phyloP scores from a whole-genome alignment of 64 coral and sea anemone genomes.

The Pocillopora damicornis region DNA sequence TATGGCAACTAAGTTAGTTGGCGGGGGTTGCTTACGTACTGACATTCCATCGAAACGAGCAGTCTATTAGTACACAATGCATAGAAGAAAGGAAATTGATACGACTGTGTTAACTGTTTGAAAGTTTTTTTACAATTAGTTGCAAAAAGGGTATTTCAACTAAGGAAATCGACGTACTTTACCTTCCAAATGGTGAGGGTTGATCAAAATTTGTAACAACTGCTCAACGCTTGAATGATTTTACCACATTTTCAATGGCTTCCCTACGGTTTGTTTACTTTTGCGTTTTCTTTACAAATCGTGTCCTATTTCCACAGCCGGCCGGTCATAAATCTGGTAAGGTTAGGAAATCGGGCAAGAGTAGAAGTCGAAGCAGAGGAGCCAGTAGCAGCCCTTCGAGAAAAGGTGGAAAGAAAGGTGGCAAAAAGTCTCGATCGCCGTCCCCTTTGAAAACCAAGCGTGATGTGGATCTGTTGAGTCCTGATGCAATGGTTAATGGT shows the following conservation, averaged over 20 bases:
- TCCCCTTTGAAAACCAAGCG: slow-evolving; percentile 69
- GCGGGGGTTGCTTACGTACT: not conserved
- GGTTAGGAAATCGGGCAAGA: slow-evolving; percentile 73
- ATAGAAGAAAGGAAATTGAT: not conserved
- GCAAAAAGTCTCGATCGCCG: slow-evolving; percentile 68
- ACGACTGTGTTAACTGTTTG: not conserved
- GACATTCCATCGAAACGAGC: slow-evolving; percentile 29
- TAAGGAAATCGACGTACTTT: not conserved
- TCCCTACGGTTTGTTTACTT: slow-evolving; percentile 10
- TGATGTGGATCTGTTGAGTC: slow-evolving; percentile 70
- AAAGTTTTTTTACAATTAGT: not conserved
- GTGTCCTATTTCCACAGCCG: slow-evolving; percentile 23
- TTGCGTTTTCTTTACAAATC: not conserved
- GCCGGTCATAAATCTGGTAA: slow-evolving; percentile 38
- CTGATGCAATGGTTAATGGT: slow-evolving; percentile 92
- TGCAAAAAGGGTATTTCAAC: not conserved
- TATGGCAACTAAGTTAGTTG: slow-evolving; percentile 2
- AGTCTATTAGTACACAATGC: not conserved
- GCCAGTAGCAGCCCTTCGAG: slow-evolving; percentile 74
- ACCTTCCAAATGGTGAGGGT: slow-evolving; percentile 6
- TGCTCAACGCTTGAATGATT: not conserved
- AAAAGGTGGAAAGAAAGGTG: slow-evolving; percentile 77
- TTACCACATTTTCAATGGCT: slow-evolving; percentile 3
- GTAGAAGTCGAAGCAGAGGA: slow-evolving; percentile 78
- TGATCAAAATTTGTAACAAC: not conserved